Evolutionary conservation across 2,888 invertebrate genomes (phyloP), one percentile per base, ranked within the genome.

Genomic region (Steinernema carpocapsae): DNA sequence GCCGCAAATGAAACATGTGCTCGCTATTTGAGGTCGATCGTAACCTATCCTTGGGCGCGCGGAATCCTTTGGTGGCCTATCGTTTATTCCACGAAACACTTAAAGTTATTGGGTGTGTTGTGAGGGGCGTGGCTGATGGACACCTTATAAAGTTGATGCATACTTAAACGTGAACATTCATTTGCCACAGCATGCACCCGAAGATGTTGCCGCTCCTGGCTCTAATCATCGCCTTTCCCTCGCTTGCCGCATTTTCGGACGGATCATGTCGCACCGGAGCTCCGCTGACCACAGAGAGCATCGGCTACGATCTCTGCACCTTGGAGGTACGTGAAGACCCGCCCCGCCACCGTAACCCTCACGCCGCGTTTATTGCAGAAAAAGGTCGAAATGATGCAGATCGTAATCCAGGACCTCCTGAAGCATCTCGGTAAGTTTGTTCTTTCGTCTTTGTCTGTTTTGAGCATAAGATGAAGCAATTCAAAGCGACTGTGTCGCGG

Each of bases 61-160:
- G 56, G 56, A 56, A 56, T 19, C 56, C 56, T 64, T 64, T 64
- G 64, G 64, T 32, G 64, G 64, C 17, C 64, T 32, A 64, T 64
- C 64, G 26, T 64, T 17, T 64, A 64, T 64, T 64, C 64, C 64
- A 64, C 64, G 64, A 64, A 64, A 64, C 64, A 64, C 64, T 64
- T 64, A 64, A 64, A 64, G 64, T 64, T 64, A 64, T 64, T 64
- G 64, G 64, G 64, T 64, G 64, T 64, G 64, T 64, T 32, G 64
- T 64, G 64, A 26, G 64, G 64, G 64, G 64, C 64, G 64, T 64
- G 64, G 64, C 64, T 19, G 26, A 32, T 17, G 32, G 26, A n/a
- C 64, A 64, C 64, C 64, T 64, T 64, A 64, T 64, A 64, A 37
- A 64, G 64, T 64, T 64, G 64, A 64, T 64, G 64, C 64, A 64